phyloP scores from a whole-genome alignment of 1,140 invertebrate genomes.

The Bombus sibiricus region DNA sequence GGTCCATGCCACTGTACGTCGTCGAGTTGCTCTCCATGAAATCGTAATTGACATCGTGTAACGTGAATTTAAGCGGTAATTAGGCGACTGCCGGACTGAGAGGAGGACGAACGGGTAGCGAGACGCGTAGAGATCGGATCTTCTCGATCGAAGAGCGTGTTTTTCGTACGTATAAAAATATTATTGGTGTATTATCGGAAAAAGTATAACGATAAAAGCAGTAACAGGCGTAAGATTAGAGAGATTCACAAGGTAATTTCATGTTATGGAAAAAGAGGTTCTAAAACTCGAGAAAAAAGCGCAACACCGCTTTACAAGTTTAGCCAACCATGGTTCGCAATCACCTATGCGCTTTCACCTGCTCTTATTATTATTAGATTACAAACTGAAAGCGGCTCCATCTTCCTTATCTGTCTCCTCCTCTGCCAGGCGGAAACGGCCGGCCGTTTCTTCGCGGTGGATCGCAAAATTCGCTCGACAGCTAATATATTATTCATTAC shows the following conservation, averaged over 20 bases:
- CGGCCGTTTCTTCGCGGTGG: neutral
- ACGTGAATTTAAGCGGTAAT: conserved; percentile 53
- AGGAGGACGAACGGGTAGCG: neutral
- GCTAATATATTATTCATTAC: neutral
- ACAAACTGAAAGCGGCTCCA: neutral
- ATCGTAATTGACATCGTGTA: conserved; percentile 51
- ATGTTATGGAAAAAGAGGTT: neutral
- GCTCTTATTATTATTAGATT: neutral
- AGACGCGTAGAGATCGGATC: neutral
- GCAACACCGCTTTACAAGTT: neutral
- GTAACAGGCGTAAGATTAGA: neutral
- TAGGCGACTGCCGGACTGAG: neutral
- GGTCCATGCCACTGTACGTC: conserved; percentile 19
- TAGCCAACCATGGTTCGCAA: neutral
- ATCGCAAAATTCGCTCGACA: neutral
- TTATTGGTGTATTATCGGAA: neutral
- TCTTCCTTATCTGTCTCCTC: neutral
- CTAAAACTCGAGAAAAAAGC: neutral
- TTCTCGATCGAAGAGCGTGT: neutral
- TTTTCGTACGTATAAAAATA: neutral
- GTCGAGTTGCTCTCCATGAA: conserved; percentile 20
- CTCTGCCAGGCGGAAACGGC: neutral
- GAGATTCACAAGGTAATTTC: neutral
- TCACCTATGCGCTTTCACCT: neutral
- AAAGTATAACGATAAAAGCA: neutral